Base-by-base conservation (phyloP, 2,888 invertebrate species). In the Lasioglossum calceatum region DNA sequence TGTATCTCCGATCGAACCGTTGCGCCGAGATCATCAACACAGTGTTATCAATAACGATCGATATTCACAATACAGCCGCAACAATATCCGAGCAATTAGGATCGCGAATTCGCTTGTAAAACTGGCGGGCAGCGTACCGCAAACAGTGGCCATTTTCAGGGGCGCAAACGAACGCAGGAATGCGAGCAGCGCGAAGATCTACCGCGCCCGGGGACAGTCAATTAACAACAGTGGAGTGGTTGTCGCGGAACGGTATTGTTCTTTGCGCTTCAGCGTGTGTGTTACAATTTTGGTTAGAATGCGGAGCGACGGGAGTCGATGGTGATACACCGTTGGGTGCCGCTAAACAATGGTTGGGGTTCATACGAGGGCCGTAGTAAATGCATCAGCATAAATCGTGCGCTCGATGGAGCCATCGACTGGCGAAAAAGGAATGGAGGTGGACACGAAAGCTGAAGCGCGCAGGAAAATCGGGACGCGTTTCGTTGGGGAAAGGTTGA, bases 311-410 rank as follows among this genome's bases (percentile, higher is more conserved):
- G 67, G 39, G 47, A 19, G 27, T 36, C 71, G 54, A n/a, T 78
- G 32, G 70, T 23, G 42, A 64, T 73, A 39, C 8, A 64, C 67
- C 32, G 32, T 64, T 32, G 64, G 32, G 50, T 32, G 36, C 64
- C 39, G 79, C 61, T 85, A 84, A 85, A 85, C 85, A 85, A 84
- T 73, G 79, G 72, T 8, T 8, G 32, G 71, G 23, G 19, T 19
- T 36, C 44, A 36, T 12, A 19, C 71, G 32, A 70, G 42, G 79
- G 58, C 47, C 64, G 74, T 84, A 87, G 74, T 84, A 87, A 87
- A 81, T 81, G 84, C 87, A 87, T 81, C 84, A 70, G 84, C 84
- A 81, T 87, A 87, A 87, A 87, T 87, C 87, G 84, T 72, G 74
- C 71, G 72, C 79, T 72, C 77, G 87, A 87, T 32, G 82, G 81